Percentiles rank a stretch among this genome's conserved stretches.
These are phyloP conservation scores for Cydia strobilella DNA, from an alignment of 1,140 invertebrate species.

Conservation along the genomic window DNA sequence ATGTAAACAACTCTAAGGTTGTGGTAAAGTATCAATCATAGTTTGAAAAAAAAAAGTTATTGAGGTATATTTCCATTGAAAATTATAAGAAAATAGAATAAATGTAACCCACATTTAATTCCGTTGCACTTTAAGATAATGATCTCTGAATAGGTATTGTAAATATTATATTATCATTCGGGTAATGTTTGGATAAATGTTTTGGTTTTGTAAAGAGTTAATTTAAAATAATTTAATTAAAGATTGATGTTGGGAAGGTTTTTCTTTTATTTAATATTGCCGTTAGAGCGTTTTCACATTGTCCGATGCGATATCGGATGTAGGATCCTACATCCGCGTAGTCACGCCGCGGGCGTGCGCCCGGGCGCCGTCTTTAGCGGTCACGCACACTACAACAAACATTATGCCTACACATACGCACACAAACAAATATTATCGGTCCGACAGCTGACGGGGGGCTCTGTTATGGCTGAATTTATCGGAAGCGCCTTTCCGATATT, in stretches of 20 bases:
- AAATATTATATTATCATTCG: conserved; percentile 40
- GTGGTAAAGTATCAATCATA: conserved; percentile 25
- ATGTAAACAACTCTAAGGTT: conserved; percentile 23
- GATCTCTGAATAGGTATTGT: conserved; percentile 32
- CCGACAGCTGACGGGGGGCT: too few species aligned
- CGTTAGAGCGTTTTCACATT: too few species aligned
- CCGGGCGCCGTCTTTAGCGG: too few species aligned
- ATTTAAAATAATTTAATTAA: conserved; percentile 55
- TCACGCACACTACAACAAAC: too few species aligned
- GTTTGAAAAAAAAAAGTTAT: not conserved
- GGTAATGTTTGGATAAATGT: conserved; percentile 43
- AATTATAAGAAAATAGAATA: not conserved
- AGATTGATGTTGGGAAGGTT: conserved; percentile 54
- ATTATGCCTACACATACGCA: too few species aligned
- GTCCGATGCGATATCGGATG: too few species aligned
- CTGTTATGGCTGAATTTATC: too few species aligned
- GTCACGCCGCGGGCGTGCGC: too few species aligned
- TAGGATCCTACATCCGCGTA: too few species aligned
- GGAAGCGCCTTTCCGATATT: too few species aligned
- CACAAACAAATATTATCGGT: too few species aligned
- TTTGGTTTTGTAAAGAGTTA: conserved; percentile 48
- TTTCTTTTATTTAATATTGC: conserved; percentile 37
- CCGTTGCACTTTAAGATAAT: conserved; percentile 3
- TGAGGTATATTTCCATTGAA: not conserved
- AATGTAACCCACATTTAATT: not conserved